phyloP scores from a whole-genome alignment of 1,140 invertebrate genomes.

The Andrena cerasifolii region DNA sequence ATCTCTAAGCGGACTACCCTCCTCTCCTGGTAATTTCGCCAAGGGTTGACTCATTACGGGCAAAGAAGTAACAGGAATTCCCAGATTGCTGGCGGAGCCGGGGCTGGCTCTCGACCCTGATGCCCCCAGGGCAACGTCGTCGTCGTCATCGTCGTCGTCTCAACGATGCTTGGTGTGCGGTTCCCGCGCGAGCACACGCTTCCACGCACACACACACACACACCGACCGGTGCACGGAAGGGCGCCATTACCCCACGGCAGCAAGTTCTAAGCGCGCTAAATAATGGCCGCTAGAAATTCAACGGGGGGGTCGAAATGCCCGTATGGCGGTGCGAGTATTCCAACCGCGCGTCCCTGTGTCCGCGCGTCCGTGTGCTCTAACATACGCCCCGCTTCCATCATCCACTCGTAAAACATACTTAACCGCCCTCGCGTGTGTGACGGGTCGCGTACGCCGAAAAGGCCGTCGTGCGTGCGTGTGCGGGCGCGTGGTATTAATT shows the following conservation, averaged over 20 bases:
- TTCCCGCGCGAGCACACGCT: neutral
- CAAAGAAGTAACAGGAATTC: slow-evolving; percentile 72
- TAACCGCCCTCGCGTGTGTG: slow-evolving; percentile 24
- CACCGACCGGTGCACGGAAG: slow-evolving; percentile 33
- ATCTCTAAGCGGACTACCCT: slow-evolving; percentile 24
- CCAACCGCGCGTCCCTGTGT: slow-evolving; percentile 35
- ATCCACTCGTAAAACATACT: slow-evolving; percentile 46
- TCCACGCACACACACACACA: neutral
- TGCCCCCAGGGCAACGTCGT: slow-evolving; percentile 39
- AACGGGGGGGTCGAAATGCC: slow-evolving; percentile 67
- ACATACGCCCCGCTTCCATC: slow-evolving; percentile 48
- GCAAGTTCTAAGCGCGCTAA: slow-evolving; percentile 80
- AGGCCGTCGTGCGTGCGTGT: slow-evolving; percentile 15
- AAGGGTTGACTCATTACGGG: slow-evolving; percentile 68
- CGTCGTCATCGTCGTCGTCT: slow-evolving; percentile 40
- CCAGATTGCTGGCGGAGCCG: slow-evolving; percentile 63
- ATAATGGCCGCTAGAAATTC: slow-evolving; percentile 80
- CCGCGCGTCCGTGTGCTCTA: slow-evolving; percentile 39
- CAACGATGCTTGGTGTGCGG: slow-evolving; percentile 43
- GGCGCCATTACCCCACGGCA: slow-evolving; percentile 68
- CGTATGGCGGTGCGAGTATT: slow-evolving; percentile 65
- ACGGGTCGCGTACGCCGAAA: neutral
- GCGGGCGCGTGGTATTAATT: slow-evolving; percentile 75
- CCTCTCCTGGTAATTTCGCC: slow-evolving; percentile 60
- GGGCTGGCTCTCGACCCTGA: slow-evolving; percentile 29